Evolutionary conservation across 2,888 invertebrate genomes (phyloP).

Genomic region (Drosophila quinaria): DNA sequence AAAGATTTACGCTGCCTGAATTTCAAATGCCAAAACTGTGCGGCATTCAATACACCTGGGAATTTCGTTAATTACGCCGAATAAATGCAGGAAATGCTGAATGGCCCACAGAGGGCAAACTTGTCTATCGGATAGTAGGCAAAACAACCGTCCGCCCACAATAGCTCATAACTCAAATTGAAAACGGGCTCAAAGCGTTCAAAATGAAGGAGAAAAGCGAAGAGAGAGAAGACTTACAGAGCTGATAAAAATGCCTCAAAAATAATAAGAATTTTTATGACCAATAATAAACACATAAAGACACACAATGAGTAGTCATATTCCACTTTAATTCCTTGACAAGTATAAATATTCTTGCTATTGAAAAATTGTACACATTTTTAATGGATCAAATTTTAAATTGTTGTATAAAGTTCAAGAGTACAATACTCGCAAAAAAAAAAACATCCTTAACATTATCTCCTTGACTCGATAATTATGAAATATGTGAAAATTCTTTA

Average conservation of each 20-base stretch:
- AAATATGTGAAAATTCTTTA: constrained; percentile 56
- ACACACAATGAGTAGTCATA: neutral
- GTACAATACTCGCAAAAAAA: too few relatives aligned
- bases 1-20: constrained; percentile 76
- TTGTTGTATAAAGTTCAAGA: neutral
- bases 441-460: constrained; percentile 9
- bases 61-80: constrained; percentile 76
- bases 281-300: neutral
- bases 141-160: neutral
- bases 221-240: neutral
- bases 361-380: neutral
- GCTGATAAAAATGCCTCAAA: constrained; percentile 9
- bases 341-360: neutral
- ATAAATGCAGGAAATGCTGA: constrained; percentile 70
- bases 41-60: constrained; percentile 69
- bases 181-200: constrained; percentile 1
- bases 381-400: neutral
- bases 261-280: constrained; percentile 16
- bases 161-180: constrained; percentile 49
- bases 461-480: constrained; percentile 26
- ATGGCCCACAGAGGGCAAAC: constrained; percentile 34
- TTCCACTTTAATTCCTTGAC: too few relatives aligned
- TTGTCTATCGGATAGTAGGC: constrained; percentile 20
- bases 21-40: constrained; percentile 62
- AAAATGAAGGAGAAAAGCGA: neutral